Conservation (phyloP, 2,888 invertebrate genomes). For the Ochropleura leucogaster region DNA sequence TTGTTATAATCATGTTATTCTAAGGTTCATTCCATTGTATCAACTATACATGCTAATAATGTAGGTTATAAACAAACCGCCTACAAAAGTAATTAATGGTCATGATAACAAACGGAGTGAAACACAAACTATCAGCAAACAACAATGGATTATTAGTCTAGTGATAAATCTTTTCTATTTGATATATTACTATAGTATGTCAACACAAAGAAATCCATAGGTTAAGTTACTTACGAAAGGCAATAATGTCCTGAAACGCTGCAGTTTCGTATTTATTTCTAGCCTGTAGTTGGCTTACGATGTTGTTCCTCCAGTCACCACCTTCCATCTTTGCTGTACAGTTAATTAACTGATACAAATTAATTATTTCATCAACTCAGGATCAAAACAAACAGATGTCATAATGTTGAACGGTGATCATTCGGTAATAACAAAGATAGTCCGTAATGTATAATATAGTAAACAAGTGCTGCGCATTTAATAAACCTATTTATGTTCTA, state of each 20-base stretch:
- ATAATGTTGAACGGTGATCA: conserved; percentile 68
- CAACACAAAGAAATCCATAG: conserved; percentile 74
- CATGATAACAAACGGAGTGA: conserved; percentile 55
- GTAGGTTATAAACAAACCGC: conserved; percentile 57
- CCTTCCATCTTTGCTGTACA: conserved; percentile 83
- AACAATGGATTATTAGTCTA: conserved; percentile 68
- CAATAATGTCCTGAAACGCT: conserved; percentile 95
- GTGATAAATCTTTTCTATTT: conserved; percentile 65
- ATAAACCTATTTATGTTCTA: conserved; percentile 22
- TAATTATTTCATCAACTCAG: conserved; percentile 69
- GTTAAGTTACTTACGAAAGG: conserved; percentile 93
- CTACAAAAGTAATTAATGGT: conserved; percentile 41
- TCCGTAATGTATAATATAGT: conserved; percentile 7
- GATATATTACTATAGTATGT: conserved; percentile 58
- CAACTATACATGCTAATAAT: conserved; percentile 33
- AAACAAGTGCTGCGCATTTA: conserved; percentile 31
- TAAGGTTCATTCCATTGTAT: conserved; percentile 18
- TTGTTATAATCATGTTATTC: conserved; percentile 2
- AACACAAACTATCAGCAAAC: conserved; percentile 47
- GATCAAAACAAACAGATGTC: conserved; percentile 87
- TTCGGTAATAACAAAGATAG: conserved; percentile 24
- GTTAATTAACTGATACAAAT: conserved; percentile 68
- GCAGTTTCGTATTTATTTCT: conserved; percentile 94
- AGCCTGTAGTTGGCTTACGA: conserved; percentile 93
- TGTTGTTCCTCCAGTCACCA: conserved; percentile 92